Conservation (phyloP, 1,140 invertebrate species). For the Phymastichus coffea region DNA sequence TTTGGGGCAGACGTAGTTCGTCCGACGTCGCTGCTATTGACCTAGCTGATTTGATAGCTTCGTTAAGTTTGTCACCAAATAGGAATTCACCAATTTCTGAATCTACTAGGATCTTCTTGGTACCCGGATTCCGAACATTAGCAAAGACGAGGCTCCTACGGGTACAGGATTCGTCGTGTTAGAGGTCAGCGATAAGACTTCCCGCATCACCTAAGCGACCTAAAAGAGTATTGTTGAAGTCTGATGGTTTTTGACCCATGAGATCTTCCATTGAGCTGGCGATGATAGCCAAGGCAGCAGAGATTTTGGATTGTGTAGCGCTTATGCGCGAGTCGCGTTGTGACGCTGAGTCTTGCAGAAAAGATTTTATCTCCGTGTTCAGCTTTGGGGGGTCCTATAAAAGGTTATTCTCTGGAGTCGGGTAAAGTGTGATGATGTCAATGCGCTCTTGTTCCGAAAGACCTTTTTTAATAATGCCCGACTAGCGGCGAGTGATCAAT, state of each 20-base stretch:
- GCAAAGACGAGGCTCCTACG: background rate
- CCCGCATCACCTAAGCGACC: background rate
- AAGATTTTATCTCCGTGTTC: background rate
- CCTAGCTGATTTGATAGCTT: background rate
- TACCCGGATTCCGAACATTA: background rate
- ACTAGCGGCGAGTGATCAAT: too few species aligned
- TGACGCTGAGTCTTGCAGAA: background rate
- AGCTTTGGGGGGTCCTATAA: conserved; percentile 1
- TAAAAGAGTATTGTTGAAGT: background rate
- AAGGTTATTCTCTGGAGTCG: background rate
- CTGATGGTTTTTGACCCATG: background rate
- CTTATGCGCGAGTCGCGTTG: background rate
- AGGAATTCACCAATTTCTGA: background rate
- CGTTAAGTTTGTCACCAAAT: background rate
- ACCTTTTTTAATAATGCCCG: background rate
- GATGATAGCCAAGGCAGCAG: background rate
- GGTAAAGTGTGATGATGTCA: background rate
- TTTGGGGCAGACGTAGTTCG: background rate
- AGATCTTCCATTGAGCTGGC: too few species aligned
- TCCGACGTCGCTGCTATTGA: background rate
- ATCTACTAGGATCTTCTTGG: background rate
- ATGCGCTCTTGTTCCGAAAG: background rate
- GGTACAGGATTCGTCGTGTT: background rate
- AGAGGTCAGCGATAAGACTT: background rate
- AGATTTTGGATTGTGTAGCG: background rate